A percentile compares a stretch with the other conserved stretches of the same genome.
Evolutionary conservation across 37 sponge, comb jelly and placozoan genomes (phyloP).

Genomic region (Mnemiopsis leidyi): DNA sequence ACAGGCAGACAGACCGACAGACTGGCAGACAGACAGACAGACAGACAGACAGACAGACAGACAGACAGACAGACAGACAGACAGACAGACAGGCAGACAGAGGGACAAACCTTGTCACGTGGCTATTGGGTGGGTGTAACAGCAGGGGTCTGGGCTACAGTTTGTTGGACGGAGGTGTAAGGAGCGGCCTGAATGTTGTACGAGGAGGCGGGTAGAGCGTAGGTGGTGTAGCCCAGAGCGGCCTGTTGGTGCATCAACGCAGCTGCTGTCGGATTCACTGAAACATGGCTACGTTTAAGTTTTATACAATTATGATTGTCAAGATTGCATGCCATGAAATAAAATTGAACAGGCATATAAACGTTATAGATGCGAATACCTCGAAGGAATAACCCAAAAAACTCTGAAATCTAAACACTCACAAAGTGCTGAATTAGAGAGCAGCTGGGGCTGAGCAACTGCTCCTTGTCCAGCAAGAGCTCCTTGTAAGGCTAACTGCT

Average conservation of each 20-base stretch:
- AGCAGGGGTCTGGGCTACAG: slow-evolving; percentile 11
- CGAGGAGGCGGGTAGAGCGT: slow-evolving; percentile 36
- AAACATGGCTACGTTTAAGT: too few relatives aligned
- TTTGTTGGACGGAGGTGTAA: slow-evolving; percentile 28
- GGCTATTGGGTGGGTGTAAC: slow-evolving; percentile 58
- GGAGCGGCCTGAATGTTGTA: background rate
- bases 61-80: too few relatives aligned
- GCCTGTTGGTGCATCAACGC: slow-evolving; percentile 61
- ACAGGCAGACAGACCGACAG: too few relatives aligned
- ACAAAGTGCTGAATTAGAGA: background rate
- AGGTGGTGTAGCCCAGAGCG: slow-evolving; percentile 53
- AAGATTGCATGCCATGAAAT: too few relatives aligned
- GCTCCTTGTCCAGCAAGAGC: slow-evolving; percentile 20
- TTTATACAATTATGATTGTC: too few relatives aligned
- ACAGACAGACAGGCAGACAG: too few relatives aligned
- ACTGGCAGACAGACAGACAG: too few relatives aligned
- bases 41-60: too few relatives aligned
- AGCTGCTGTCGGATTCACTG: slow-evolving; percentile 44
- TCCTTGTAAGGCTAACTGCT: slow-evolving; percentile 54
- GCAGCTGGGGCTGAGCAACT: slow-evolving; percentile 20
- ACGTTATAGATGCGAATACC: too few relatives aligned
- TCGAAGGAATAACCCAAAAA: too few relatives aligned
- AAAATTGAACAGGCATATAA: too few relatives aligned
- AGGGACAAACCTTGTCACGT: background rate
- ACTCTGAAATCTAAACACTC: too few relatives aligned